phyloP scores from a whole-genome alignment of 1,140 invertebrate genomes.

The Drosophila serrata region DNA sequence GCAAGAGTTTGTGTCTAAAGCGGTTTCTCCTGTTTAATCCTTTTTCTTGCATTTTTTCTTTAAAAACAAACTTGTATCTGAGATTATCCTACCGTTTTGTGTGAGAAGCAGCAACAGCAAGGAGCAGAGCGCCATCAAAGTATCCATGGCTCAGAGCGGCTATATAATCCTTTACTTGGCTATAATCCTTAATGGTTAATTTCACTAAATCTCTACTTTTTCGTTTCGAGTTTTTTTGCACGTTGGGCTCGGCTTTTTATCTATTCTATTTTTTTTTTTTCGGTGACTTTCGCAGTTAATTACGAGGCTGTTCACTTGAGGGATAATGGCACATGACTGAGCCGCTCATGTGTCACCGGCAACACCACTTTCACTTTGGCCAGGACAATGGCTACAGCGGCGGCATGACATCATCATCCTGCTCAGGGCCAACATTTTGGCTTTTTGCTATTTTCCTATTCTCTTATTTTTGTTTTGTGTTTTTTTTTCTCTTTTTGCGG shows the following conservation, averaged over 20 bases:
- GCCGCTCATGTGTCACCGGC: constrained; percentile 62
- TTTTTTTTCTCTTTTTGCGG: constrained; percentile 33
- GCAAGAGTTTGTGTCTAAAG: constrained; percentile 13
- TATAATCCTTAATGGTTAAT: constrained; percentile 60
- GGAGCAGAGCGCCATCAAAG: constrained; percentile 50
- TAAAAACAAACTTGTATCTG: constrained; percentile 6
- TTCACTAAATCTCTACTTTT: constrained; percentile 25
- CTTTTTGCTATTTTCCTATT: constrained; percentile 23
- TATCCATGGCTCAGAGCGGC: constrained; percentile 61
- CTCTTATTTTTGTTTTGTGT: constrained; percentile 13
- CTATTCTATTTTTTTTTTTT: constrained; percentile 1
- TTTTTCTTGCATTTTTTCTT: not conserved
- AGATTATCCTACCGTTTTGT: constrained; percentile 57
- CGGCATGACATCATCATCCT: constrained; percentile 73
- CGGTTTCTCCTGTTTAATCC: constrained; percentile 5
- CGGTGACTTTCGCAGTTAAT: constrained; percentile 37
- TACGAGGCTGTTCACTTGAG: constrained; percentile 49
- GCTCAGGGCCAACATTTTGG: constrained; percentile 49
- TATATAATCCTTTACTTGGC: constrained; percentile 35
- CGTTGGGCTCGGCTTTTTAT: constrained; percentile 1
- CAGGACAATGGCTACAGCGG: constrained; percentile 34
- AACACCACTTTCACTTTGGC: constrained; percentile 75
- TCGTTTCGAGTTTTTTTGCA: constrained; percentile 13
- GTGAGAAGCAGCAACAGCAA: constrained; percentile 51
- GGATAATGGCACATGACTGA: constrained; percentile 65